Conservation (phyloP, 2,113 vertebrate species). For the Patagioenas fasciata region DNA sequence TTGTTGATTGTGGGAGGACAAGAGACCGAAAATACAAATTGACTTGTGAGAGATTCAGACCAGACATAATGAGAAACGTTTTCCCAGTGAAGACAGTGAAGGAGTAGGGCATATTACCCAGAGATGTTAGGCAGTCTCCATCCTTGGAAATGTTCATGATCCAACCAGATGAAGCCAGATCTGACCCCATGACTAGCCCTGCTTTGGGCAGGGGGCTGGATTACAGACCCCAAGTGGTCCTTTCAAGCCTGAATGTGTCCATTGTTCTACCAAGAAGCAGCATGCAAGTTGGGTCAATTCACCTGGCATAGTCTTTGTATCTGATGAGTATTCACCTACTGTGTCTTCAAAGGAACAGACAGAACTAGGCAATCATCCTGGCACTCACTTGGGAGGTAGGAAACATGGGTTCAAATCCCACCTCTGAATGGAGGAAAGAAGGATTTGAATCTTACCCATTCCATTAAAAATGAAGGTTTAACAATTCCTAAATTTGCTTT, state of each 20-base stretch:
- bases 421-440: not conserved
- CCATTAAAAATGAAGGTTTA: not conserved
- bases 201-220: not conserved
- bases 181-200: not conserved
- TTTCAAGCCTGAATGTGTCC: not conserved
- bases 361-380: not conserved
- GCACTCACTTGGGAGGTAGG: not conserved
- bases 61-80: not conserved
- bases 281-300: no score
- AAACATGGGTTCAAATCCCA: not conserved
- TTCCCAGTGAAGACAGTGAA: not conserved
- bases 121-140: not conserved
- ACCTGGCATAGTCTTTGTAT: not conserved
- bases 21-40: not conserved
- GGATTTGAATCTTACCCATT: not conserved
- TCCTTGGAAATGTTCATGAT: not conserved
- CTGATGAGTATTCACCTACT: not conserved
- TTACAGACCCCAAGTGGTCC: accelerated
- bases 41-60: not conserved
- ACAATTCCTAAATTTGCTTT: not conserved
- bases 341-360: not conserved
- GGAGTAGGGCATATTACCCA: not conserved
- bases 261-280: accelerated
- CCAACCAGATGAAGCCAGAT: not conserved
- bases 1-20: not conserved